Conservation (phyloP, 2,113 vertebrate genomes). For the Myotis brandtii region DNA sequence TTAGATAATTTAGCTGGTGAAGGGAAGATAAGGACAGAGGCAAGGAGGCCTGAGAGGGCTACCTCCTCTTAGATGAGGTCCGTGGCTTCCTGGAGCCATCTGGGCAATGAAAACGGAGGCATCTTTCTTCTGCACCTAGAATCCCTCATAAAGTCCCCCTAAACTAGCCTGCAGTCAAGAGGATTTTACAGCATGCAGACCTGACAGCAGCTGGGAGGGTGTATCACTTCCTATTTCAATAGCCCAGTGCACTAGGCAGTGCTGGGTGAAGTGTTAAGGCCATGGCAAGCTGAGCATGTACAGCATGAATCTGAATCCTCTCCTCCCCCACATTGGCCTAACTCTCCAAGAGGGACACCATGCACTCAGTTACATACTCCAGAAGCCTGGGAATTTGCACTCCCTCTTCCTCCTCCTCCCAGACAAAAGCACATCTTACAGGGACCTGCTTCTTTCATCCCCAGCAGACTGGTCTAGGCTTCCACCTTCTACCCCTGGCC, state of each 20-base stretch:
- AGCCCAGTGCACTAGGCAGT: not conserved
- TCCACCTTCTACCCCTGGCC: not conserved
- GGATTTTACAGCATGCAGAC: not conserved
- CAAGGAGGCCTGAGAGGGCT: not conserved
- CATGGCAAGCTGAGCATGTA: not conserved
- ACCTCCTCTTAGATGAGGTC: not conserved
- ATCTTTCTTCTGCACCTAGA: not conserved
- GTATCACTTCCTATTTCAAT: rapidly evolving
- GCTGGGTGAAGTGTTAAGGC: not conserved
- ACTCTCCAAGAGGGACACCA: not conserved
- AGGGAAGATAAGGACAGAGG: not conserved
- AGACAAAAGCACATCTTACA: not conserved
- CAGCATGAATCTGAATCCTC: not conserved
- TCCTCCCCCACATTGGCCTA: not conserved
- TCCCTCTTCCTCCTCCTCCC: not conserved
- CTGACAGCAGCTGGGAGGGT: not conserved
- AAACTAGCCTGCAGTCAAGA: not conserved
- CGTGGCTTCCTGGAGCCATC: not conserved
- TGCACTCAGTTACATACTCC: not conserved
- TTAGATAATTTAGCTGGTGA: not conserved
- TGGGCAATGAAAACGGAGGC: not conserved
- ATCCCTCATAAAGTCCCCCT: not conserved
- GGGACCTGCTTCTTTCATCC: not conserved
- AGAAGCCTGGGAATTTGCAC: not conserved
- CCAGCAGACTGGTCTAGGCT: not conserved